Evolutionary conservation across 2,113 vertebrate genomes (phyloP).

Genomic region (Hoplias malabaricus): DNA sequence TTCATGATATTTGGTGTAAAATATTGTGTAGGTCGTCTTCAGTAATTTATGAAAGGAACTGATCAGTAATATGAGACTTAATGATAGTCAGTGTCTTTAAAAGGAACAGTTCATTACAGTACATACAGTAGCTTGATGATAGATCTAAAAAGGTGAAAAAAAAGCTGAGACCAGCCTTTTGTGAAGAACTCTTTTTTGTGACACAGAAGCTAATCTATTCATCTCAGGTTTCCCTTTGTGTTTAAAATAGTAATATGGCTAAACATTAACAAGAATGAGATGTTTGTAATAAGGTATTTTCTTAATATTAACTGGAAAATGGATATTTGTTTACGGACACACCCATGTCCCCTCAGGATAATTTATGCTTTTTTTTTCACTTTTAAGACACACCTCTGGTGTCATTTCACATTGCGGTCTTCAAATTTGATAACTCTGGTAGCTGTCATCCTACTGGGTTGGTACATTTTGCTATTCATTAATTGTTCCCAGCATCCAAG

Average conservation of each 20-base stretch:
- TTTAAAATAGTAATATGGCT: background rate
- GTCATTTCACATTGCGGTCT: slow-evolving; percentile 29
- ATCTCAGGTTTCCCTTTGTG: background rate
- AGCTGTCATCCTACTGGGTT: slow-evolving; percentile 3
- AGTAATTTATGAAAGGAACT: background rate
- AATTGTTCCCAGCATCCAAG: background rate
- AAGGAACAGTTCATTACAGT: slow-evolving; percentile 31
- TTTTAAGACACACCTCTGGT: slow-evolving; percentile 29
- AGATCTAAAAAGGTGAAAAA: background rate
- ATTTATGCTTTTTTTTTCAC: background rate
- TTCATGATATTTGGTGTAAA: background rate
- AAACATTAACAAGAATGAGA: background rate
- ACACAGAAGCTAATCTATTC: background rate
- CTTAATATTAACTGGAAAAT: slow-evolving; percentile 20
- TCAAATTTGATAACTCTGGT: slow-evolving; percentile 31
- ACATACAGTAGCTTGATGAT: background rate
- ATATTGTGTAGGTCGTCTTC: slow-evolving; percentile 1
- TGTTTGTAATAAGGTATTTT: background rate
- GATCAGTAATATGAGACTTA: slow-evolving; percentile 25
- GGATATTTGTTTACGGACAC: slow-evolving; percentile 24
- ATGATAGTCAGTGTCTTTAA: background rate
- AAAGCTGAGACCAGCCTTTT: background rate
- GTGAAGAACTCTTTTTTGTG: background rate
- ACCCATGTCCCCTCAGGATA: slow-evolving; percentile 17
- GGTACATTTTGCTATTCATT: background rate